Evolutionary conservation across 2,888 invertebrate species (phyloP).

Genomic region (Acrocera orbiculus): DNA sequence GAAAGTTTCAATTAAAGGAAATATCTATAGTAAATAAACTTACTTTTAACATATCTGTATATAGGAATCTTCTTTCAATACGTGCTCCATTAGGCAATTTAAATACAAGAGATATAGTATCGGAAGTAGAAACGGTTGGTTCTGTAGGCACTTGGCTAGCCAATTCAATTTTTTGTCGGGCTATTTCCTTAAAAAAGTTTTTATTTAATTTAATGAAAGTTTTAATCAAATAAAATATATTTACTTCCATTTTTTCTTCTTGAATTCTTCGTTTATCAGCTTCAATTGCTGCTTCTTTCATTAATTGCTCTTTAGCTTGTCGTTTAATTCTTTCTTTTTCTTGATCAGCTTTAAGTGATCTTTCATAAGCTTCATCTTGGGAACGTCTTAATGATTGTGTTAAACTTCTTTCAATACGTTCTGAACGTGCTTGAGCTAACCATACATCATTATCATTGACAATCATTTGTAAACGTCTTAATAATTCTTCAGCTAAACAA

Average conservation of each 20-base stretch:
- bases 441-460: constrained; percentile 76
- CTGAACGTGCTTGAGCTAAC: constrained; percentile 70
- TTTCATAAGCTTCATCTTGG: constrained; percentile 87
- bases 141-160: constrained; percentile 52
- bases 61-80: constrained; percentile 71
- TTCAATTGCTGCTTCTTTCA: constrained; percentile 34
- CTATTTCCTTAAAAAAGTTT: constrained; percentile 39
- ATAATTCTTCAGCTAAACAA: constrained; percentile 50
- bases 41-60: constrained; percentile 67
- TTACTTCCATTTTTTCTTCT: constrained; percentile 33
- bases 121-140: constrained; percentile 48
- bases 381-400: constrained; percentile 74
- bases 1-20: no score
- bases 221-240: background rate
- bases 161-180: constrained; percentile 46
- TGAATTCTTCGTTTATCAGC: constrained; percentile 34
- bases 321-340: constrained; percentile 70
- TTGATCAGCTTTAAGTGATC: constrained; percentile 81
- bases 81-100: constrained; percentile 81
- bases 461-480: constrained; percentile 54
- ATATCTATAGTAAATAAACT: no score
- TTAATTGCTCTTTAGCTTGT: constrained; percentile 38
- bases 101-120: constrained; percentile 69
- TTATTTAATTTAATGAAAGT: no score
- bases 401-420: constrained; percentile 64